Conservation (phyloP, 2,113 vertebrate genomes). For the Catharus bicknelli region DNA sequence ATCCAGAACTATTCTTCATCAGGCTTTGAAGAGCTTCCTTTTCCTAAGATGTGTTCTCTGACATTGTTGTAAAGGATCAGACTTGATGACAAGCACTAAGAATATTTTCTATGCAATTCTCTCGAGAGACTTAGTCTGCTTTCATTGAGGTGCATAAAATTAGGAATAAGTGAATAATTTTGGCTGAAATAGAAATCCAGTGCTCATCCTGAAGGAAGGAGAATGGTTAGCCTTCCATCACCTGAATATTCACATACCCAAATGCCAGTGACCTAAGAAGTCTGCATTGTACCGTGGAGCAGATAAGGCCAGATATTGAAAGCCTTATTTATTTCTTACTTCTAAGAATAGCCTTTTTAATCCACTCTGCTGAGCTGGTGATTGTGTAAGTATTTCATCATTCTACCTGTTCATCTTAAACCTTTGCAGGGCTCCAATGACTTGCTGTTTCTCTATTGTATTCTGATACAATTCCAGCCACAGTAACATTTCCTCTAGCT, state of each 20-base stretch:
- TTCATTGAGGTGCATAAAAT: neutral
- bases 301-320: neutral
- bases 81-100: neutral
- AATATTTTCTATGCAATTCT: neutral
- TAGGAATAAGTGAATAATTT: neutral
- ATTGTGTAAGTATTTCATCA: neutral
- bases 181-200: neutral
- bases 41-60: neutral
- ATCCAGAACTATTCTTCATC: neutral
- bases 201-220: neutral
- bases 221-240: neutral
- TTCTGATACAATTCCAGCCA: neutral
- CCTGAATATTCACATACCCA: accelerated
- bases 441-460: neutral
- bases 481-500: neutral
- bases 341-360: neutral
- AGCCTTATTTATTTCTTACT: neutral
- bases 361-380: constrained; percentile 3
- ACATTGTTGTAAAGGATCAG: neutral
- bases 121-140: neutral
- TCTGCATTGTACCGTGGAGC: neutral
- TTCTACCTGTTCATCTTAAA: neutral
- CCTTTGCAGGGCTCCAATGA: neutral
- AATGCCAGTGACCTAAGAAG: neutral
- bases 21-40: neutral